Conservation (phyloP, 2,888 invertebrate species). For the Oligia fasciuncula region DNA sequence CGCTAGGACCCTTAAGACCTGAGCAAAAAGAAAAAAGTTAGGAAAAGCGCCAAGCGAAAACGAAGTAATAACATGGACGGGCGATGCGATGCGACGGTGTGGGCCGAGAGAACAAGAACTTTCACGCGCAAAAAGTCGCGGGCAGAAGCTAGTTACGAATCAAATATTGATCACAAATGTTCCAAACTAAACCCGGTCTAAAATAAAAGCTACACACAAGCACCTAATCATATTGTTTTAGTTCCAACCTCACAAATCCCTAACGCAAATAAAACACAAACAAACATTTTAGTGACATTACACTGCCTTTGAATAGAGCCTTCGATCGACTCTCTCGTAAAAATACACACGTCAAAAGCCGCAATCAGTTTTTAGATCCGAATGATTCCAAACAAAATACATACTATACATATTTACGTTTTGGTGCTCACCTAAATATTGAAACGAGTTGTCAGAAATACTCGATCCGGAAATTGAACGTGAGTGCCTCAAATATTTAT, state of each 20-base stretch:
- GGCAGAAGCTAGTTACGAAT: not conserved
- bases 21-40: too few relatives aligned
- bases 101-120: not conserved
- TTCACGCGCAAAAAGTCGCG: not conserved
- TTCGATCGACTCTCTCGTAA: slow-evolving; percentile 23
- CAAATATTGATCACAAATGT: not conserved
- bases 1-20: too few relatives aligned
- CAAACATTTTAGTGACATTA: slow-evolving; percentile 31
- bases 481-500: slow-evolving; percentile 69
- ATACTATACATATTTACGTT: slow-evolving; percentile 60
- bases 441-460: slow-evolving; percentile 66
- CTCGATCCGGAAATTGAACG: slow-evolving; percentile 70
- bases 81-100: too few relatives aligned
- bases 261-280: slow-evolving; percentile 29
- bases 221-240: slow-evolving; percentile 10
- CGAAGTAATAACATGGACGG: not conserved
- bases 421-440: slow-evolving; percentile 68
- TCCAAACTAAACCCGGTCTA: not conserved
- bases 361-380: slow-evolving; percentile 59
- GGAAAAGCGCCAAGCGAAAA: not conserved
- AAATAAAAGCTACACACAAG: slow-evolving; percentile 20
- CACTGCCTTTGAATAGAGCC: slow-evolving; percentile 29
- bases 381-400: slow-evolving; percentile 64
- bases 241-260: slow-evolving; percentile 21
- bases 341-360: slow-evolving; percentile 50